Evolutionary conservation across 2,797 vertebrate genomes (phyloP).

Genomic region (Prionace glauca): DNA sequence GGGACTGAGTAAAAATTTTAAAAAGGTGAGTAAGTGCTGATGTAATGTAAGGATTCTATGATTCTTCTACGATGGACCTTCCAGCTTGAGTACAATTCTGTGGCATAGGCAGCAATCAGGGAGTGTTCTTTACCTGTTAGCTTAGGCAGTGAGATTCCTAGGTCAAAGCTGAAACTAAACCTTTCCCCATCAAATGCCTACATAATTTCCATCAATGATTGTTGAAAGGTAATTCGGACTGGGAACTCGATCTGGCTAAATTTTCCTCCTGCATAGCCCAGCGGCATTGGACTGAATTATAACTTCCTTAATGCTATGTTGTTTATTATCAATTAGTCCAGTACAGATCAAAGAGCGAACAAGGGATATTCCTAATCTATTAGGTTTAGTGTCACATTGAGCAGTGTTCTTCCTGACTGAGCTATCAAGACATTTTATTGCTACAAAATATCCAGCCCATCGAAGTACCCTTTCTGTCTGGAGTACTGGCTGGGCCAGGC

Average conservation of each 20-base stretch:
- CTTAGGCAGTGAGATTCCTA: not conserved
- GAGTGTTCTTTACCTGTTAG: not conserved
- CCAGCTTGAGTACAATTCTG: not conserved
- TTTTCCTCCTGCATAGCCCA: not conserved
- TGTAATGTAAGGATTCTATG: not conserved
- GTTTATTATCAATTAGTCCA: too few species aligned
- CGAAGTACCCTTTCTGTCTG: not conserved
- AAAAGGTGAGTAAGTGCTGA: not conserved
- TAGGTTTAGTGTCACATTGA: not conserved
- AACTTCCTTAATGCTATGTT: not conserved
- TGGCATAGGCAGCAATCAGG: not conserved
- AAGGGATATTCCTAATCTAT: not conserved
- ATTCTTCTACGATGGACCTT: not conserved
- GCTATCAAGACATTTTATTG: not conserved
- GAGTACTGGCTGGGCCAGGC: not conserved
- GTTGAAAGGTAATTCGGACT: not conserved
- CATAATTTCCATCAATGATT: not conserved
- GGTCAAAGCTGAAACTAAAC: not conserved
- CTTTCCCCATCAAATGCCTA: not conserved
- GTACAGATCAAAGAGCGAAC: not conserved
- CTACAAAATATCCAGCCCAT: not conserved
- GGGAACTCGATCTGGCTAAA: not conserved
- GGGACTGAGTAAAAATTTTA: too few species aligned
- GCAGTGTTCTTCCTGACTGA: not conserved
- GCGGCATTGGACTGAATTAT: not conserved